A percentile compares a stretch with the other conserved stretches of the same genome.
Evolutionary conservation across 1,140 invertebrate species (phyloP).

Genomic region (Sycophaga agraensis): DNA sequence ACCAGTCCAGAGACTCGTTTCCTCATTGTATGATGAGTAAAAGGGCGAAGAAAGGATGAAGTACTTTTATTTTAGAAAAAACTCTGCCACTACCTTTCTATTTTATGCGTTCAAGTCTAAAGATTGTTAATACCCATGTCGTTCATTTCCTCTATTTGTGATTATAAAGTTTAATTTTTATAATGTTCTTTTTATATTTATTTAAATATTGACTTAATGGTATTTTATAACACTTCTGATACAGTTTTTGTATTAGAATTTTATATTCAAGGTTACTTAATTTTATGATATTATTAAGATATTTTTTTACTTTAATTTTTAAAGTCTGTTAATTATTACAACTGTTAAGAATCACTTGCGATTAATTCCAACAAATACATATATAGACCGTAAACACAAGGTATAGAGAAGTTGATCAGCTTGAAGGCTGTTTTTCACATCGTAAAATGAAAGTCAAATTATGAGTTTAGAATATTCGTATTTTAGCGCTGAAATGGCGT

Average conservation of each 20-base stretch:
- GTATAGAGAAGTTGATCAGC: slow-evolving; percentile 45
- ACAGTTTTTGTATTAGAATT: too few species aligned
- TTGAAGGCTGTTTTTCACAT: slow-evolving; percentile 14
- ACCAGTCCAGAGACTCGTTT: slow-evolving; percentile 24
- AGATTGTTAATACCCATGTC: neutral
- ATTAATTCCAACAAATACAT: too few species aligned
- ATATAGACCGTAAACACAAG: slow-evolving; percentile 43
- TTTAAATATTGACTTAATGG: too few species aligned
- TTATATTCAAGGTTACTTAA: too few species aligned
- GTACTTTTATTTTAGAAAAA: slow-evolving; percentile 22
- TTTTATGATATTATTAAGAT: too few species aligned
- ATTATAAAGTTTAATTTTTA: too few species aligned
- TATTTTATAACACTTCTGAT: too few species aligned
- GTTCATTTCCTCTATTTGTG: too few species aligned
- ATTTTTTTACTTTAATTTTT: too few species aligned
- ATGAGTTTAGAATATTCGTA: slow-evolving; percentile 7
- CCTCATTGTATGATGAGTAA: slow-evolving; percentile 27
- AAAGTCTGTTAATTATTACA: too few species aligned
- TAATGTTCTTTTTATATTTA: too few species aligned
- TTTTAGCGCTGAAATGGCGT: slow-evolving; percentile 6
- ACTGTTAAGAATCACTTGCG: too few species aligned
- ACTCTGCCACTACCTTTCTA: slow-evolving; percentile 13
- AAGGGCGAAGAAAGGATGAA: slow-evolving; percentile 24
- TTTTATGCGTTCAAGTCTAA: slow-evolving; percentile 3
- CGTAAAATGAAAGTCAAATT: slow-evolving; percentile 15